Evolutionary conservation across 2,113 vertebrate species (phyloP).

Genomic region (Channa maculata): DNA sequence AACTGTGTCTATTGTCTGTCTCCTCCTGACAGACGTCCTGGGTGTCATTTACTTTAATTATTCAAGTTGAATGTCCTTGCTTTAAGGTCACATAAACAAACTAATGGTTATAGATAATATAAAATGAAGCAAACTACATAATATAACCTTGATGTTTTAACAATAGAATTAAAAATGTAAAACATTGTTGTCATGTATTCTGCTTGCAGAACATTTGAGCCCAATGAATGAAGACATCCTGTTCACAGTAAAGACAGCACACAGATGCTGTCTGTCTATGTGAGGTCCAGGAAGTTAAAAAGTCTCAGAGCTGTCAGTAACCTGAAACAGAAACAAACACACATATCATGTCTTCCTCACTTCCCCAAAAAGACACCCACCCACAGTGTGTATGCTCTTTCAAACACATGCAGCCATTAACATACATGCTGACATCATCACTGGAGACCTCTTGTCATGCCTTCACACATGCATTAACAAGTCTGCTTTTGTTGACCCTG

Average conservation of each 20-base stretch:
- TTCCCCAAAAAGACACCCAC: conserved; percentile 24
- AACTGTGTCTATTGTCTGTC: too few relatives aligned
- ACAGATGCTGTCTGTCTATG: conserved; percentile 16
- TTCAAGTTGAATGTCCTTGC: neutral
- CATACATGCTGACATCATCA: conserved; percentile 48
- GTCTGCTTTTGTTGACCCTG: conserved; percentile 50
- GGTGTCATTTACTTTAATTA: too few relatives aligned
- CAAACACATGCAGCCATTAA: conserved; percentile 10
- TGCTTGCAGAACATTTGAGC: conserved; percentile 20
- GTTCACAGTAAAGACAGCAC: conserved; percentile 26
- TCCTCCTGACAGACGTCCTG: too few relatives aligned
- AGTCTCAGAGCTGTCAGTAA: conserved; percentile 55
- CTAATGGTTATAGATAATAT: neutral
- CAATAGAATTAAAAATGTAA: neutral
- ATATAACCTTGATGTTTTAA: neutral
- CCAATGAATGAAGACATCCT: conserved; percentile 25
- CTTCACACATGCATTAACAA: conserved; percentile 60
- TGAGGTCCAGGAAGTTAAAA: conserved; percentile 43
- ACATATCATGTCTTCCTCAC: conserved; percentile 18
- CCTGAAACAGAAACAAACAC: conserved; percentile 53
- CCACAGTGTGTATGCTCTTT: neutral
- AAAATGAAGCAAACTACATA: neutral
- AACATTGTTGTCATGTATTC: conserved; percentile 6
- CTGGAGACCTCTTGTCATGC: conserved; percentile 59
- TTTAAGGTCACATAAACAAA: neutral